Base-by-base conservation (phyloP, 1,140 invertebrate species). In the Zaprionus inermis region DNA sequence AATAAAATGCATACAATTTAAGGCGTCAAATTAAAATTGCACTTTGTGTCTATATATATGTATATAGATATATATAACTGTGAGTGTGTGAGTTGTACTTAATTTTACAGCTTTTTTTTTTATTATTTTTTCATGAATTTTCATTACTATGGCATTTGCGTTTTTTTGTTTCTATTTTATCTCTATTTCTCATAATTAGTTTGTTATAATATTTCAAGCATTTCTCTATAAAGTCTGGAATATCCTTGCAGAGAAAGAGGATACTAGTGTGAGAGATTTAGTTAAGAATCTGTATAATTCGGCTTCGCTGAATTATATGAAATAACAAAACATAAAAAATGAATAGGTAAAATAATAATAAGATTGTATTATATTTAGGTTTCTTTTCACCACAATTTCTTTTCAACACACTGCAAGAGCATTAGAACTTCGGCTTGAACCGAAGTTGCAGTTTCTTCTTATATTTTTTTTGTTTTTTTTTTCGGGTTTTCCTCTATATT, bases 81-180 rank as follows among this genome's bases (percentile, higher is more conserved):
- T 55, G 7, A 20, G 14, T 52, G n/a, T 38, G 30, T 41, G 24
- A 28, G 11, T 30, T 14, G 49, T 16, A 28, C 34, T 11, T 55
- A 41, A 51, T 11, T 57, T 49, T 71, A 65, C 12, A 20, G 16
- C 51, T 70, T n/a, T 28, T 20, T 66, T 30, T 34, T 55, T 34
- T 16, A 34, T 69, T 61, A 54, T 44, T n/a, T 52, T 22, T 57
- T 6, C 11, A 41, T 65, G 16, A 24, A 65, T 57, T 72, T 58
- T 58, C 32, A 44, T 58, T 66, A 22, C 38, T 65, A 51, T 54
- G 44, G 44, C 24, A 24, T 57, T 57, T 58, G 36, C 16, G 56
- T 16, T 41, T 24, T 41, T 44, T 22, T 36, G 11, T 24, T 58
- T 4, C 14, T 55, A 38, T 46, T 57, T 41, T 57, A 16, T 12